Conservation (phyloP, 2,797 vertebrate genomes). For the Poeciliopsis paucimaculata region DNA sequence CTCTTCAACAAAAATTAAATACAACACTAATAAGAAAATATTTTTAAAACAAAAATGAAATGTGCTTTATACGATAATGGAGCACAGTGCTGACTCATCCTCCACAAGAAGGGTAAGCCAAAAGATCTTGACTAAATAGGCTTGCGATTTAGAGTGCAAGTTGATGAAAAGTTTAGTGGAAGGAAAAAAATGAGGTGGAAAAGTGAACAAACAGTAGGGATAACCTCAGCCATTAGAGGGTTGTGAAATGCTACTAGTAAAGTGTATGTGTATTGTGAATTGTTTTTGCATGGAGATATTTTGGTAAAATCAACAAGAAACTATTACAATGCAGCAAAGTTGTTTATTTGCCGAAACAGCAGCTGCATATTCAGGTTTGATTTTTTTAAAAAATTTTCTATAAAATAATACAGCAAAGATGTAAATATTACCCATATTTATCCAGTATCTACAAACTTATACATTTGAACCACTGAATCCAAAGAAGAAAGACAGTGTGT, state of each 20-base stretch:
- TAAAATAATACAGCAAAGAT: neutral
- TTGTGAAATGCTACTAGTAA: neutral
- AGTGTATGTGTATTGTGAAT: neutral
- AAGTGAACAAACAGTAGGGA: neutral
- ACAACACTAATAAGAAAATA: neutral
- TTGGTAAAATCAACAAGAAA: neutral
- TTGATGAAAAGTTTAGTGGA: neutral
- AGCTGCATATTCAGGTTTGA: neutral
- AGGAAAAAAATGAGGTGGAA: neutral
- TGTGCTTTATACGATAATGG: neutral
- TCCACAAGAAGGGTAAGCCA: neutral
- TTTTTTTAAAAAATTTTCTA: neutral
- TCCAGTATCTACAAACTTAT: neutral
- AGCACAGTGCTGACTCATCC: neutral
- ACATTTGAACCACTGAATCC: neutral
- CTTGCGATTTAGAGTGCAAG: neutral
- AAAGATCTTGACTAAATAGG: neutral
- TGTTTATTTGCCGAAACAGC: neutral
- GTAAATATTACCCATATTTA: neutral
- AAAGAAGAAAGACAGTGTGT: neutral
- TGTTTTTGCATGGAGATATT: neutral
- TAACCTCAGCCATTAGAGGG: neutral
- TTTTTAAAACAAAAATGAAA: neutral
- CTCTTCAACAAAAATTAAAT: neutral
- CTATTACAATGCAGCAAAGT: neutral